phyloP scores from a whole-genome alignment of 2,797 vertebrate species.

The Manis crassicaudata region DNA sequence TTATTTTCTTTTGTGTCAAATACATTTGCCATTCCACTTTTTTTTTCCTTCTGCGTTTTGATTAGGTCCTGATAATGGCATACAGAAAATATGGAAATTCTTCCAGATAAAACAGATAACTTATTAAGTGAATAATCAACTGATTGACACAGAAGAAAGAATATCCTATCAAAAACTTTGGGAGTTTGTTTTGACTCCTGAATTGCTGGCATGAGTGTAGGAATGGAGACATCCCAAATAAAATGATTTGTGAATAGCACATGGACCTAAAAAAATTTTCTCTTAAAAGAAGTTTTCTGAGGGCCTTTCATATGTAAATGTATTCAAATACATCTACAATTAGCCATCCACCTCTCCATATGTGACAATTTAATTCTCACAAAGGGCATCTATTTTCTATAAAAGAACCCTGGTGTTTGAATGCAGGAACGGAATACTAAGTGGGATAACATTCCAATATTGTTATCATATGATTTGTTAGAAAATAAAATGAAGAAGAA shows the following conservation, averaged over 20 bases:
- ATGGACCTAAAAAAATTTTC: not conserved
- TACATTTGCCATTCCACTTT: not conserved
- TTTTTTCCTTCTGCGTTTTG: not conserved
- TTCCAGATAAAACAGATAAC: not conserved
- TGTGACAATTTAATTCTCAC: slow-evolving; percentile 12
- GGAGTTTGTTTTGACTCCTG: not conserved
- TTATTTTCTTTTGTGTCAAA: not conserved
- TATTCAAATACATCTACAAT: slow-evolving; percentile 45
- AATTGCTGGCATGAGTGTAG: not conserved
- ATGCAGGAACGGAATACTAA: slow-evolving; percentile 56
- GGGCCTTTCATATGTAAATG: slow-evolving; percentile 40
- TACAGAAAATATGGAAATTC: not conserved
- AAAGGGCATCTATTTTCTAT: not conserved
- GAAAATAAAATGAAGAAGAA: slow-evolving; percentile 48
- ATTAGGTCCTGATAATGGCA: not conserved
- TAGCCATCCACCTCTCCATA: not conserved
- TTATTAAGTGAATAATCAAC: not conserved
- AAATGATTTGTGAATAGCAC: not conserved
- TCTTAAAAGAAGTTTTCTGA: slow-evolving; percentile 25
- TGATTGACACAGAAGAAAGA: not conserved
- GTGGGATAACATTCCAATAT: slow-evolving; percentile 40
- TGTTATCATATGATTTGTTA: not conserved
- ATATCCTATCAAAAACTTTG: not conserved
- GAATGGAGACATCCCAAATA: not conserved
- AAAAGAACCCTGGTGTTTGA: slow-evolving; percentile 15